phyloP scores from a whole-genome alignment of 2,888 invertebrate species.

The Nomada ruficornis region DNA sequence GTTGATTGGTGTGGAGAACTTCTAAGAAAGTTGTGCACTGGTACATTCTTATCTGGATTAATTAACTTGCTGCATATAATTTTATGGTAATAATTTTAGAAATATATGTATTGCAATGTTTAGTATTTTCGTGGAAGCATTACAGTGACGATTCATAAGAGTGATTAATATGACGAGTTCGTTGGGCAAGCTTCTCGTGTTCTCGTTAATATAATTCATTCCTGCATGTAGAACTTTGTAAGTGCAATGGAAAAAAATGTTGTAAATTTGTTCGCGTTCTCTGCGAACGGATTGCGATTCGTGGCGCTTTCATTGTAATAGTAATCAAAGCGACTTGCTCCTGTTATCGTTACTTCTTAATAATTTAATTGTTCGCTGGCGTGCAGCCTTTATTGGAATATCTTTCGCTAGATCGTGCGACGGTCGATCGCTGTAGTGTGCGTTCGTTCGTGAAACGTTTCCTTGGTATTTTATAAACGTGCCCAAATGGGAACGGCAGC shows the following conservation, averaged over 20 bases:
- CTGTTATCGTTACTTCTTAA: slow-evolving; percentile 83
- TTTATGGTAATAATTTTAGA: no score
- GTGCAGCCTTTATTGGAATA: slow-evolving; percentile 82
- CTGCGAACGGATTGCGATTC: slow-evolving; percentile 44
- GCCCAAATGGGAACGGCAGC: slow-evolving; percentile 10
- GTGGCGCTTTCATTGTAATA: slow-evolving; percentile 74
- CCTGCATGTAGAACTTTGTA: slow-evolving; percentile 2
- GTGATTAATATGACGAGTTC: slow-evolving; percentile 4
- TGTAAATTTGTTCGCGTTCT: slow-evolving; percentile 53
- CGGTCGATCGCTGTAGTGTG: slow-evolving; percentile 32
- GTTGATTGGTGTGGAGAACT: background rate
- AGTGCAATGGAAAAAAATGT: background rate
- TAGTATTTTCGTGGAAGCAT: background rate
- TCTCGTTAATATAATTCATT: slow-evolving; percentile 6
- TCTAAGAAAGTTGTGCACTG: background rate
- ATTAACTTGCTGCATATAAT: background rate
- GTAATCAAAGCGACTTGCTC: slow-evolving; percentile 78
- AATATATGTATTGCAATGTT: background rate
- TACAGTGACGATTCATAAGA: background rate
- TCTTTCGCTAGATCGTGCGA: slow-evolving; percentile 78
- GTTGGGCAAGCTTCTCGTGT: background rate
- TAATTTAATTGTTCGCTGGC: slow-evolving; percentile 84
- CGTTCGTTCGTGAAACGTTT: slow-evolving; percentile 12
- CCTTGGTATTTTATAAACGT: slow-evolving; percentile 41
- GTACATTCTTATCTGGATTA: background rate